Evolutionary conservation across 2,797 vertebrate species (phyloP), one percentile per base, ranked within the genome.

Genomic region (Lophotriccus pileatus): DNA sequence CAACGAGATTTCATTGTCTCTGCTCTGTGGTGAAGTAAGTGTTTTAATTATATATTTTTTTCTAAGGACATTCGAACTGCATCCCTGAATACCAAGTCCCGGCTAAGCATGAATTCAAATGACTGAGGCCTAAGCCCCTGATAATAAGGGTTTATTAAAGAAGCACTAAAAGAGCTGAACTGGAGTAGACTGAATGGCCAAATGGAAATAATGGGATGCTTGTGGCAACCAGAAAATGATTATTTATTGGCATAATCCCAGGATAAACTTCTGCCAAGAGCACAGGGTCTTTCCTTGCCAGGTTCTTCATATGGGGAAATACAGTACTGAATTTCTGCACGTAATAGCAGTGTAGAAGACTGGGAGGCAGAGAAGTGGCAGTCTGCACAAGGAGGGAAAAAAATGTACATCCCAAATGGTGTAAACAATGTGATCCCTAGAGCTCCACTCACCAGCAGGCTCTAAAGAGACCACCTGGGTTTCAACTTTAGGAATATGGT

Each of bases 191-290:
- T 95, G 89, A 95, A 95, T 90, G 81, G 92, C 50, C 73, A 70
- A 84, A 77, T 27, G 5, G 9, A 93, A 97, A 96, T 87, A 96
- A 96, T 87, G 64, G 90, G 78, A 95, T 92, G 85, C 84, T 94
- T 96, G 89, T 97, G 95, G 94, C 95, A 96, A 91, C 85, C 46
- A 93, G 85, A 96, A 95, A 95, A 93, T 95, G 91, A 94, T 91
- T 95, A 93, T 81, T 96, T 96, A 44, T 95, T 97, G 95, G 95
- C 94, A 67, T 90, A 59, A 83, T 72, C 72, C 96, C 91, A 93
- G 77, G 60, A 52, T 37, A 84, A 92, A 64, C 91, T 89, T 79
- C 83, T 97, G 96, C 92, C 95, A 96, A 96, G 77, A 95, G 92
- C 84, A 87, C 19, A 13, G 4, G 1, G 82, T 72, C 75, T 93